phyloP scores from a whole-genome alignment of 2,113 vertebrate genomes.

The Galbula dea region DNA sequence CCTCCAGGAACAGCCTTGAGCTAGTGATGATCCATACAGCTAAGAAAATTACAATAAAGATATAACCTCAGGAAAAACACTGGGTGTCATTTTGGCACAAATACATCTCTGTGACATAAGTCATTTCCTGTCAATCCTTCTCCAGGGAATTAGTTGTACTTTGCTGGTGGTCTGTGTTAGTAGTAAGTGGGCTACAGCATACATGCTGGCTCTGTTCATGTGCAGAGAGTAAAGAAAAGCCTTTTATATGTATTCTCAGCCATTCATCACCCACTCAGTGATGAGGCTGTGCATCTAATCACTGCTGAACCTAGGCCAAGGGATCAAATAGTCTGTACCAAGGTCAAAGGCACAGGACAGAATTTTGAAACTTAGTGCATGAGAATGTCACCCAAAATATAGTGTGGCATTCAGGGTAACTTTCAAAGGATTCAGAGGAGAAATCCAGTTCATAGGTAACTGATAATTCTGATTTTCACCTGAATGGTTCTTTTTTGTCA shows the following conservation, averaged over 20 bases:
- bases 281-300: background rate
- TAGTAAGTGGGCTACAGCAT: background rate
- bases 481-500: background rate
- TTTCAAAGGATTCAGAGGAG: background rate
- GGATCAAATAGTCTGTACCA: background rate
- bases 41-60: background rate
- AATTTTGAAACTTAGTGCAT: background rate
- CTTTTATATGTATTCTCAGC: background rate
- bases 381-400: background rate
- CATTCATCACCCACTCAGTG: background rate
- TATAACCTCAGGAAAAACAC: background rate
- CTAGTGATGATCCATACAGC: background rate
- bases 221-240: background rate
- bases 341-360: background rate
- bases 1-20: background rate
- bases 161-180: background rate
- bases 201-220: background rate
- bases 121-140: background rate
- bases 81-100: background rate
- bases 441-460: background rate
- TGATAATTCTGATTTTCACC: background rate
- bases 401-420: background rate
- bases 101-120: background rate
- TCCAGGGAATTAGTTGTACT: background rate
- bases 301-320: background rate